Percentiles rank a stretch among this genome's conserved stretches.
Conservation (phyloP, 2,113 vertebrate species). For the Syngnathus scovelli region DNA sequence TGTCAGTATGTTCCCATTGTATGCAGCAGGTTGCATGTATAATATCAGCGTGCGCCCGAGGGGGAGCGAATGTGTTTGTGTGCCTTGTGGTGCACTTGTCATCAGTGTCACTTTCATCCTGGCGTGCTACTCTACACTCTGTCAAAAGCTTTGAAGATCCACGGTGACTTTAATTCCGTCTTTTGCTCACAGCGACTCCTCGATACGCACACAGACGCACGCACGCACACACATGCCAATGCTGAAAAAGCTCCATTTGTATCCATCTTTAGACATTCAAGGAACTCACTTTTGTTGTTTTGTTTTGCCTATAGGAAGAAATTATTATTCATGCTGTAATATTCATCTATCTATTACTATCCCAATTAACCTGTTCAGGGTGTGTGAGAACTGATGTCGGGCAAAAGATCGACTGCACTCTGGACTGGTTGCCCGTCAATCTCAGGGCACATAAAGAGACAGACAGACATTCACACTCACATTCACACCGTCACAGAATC, state of each 20-base stretch:
- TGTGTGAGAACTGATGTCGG: background rate
- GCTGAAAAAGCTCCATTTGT: conserved; percentile 33
- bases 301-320: conserved; percentile 41
- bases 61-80: conserved; percentile 6
- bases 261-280: conserved; percentile 27
- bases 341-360: conserved; percentile 25
- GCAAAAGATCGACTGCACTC: background rate
- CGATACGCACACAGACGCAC: conserved; percentile 23
- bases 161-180: conserved; percentile 27
- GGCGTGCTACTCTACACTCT: conserved; percentile 17
- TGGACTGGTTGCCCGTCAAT: background rate
- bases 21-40: conserved; percentile 15
- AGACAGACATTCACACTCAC: background rate
- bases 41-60: conserved; percentile 15
- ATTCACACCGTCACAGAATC: background rate
- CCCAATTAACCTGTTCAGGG: background rate
- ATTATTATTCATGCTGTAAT: conserved; percentile 42
- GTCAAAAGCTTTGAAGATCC: conserved; percentile 31
- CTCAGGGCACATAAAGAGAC: background rate
- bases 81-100: conserved; percentile 27
- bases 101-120: conserved; percentile 47
- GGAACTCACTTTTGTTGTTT: conserved; percentile 47
- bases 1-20: background rate
- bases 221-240: conserved; percentile 1
- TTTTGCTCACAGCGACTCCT: conserved; percentile 33